A percentile compares a stretch with the other conserved stretches of the same genome.
phyloP scores from a whole-genome alignment of 1,140 invertebrate species.

The Geopemphigus sp. region DNA sequence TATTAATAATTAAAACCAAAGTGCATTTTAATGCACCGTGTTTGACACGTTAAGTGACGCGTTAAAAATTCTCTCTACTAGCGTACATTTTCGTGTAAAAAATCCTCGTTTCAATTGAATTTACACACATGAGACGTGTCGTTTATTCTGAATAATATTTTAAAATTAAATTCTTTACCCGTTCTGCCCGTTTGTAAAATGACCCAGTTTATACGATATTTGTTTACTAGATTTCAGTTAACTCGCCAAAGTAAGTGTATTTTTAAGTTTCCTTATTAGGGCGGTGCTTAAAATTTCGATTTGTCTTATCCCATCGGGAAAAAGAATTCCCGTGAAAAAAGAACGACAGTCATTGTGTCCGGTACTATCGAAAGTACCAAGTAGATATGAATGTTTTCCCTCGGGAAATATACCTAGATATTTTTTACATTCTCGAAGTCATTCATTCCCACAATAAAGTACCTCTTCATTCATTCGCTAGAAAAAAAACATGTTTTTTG shows the following conservation, averaged over 20 bases:
- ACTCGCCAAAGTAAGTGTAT: background rate
- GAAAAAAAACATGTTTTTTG: background rate
- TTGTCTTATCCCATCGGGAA: background rate
- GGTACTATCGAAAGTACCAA: background rate
- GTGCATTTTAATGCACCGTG: background rate
- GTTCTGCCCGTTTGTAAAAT: background rate
- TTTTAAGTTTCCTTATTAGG: background rate
- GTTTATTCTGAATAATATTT: background rate
- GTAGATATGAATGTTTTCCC: conserved; percentile 23
- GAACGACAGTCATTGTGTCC: conserved; percentile 25
- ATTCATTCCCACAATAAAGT: background rate
- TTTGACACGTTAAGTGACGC: background rate
- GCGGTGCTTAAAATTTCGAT: conserved; percentile 1
- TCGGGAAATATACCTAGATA: conserved; percentile 30
- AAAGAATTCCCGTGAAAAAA: conserved; percentile 12
- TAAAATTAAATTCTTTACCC: background rate
- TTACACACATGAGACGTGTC: background rate
- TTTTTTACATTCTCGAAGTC: background rate
- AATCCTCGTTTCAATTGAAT: background rate
- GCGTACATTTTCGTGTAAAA: background rate
- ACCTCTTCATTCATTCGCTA: conserved; percentile 3
- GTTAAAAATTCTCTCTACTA: background rate
- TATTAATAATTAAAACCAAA: background rate
- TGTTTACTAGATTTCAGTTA: background rate
- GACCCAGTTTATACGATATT: background rate